Evolutionary conservation across 2,888 invertebrate genomes (phyloP).

Genomic region (Nesidiocoris tenuis): DNA sequence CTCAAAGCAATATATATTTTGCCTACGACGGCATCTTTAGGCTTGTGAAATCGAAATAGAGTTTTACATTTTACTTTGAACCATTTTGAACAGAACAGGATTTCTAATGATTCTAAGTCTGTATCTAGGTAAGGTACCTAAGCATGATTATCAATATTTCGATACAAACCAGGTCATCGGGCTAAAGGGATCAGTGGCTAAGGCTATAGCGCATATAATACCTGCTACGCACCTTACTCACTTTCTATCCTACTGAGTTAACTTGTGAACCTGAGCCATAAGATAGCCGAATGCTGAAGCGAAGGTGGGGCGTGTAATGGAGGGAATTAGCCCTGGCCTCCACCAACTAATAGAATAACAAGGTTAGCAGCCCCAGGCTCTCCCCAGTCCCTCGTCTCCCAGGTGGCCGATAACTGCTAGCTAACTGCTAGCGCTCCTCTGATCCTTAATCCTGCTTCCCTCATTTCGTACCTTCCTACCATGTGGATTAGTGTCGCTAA

Average conservation of each 20-base stretch:
- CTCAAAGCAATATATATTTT: too few relatives aligned
- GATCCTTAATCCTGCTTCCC: constrained; percentile 22
- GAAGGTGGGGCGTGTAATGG: constrained; percentile 15
- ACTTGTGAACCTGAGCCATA: not conserved
- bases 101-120: too few relatives aligned
- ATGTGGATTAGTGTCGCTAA: not conserved
- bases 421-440: constrained; percentile 35
- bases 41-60: too few relatives aligned
- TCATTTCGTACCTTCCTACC: not conserved
- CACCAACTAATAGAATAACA: constrained; percentile 41
- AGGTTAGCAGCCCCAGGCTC: constrained; percentile 32
- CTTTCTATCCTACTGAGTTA: not conserved
- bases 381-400: too few relatives aligned
- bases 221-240: not conserved
- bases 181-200: not conserved
- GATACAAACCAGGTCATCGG: not conserved
- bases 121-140: too few relatives aligned
- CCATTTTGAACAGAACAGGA: too few relatives aligned
- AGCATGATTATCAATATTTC: too few relatives aligned
- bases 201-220: not conserved
- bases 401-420: constrained; percentile 40
- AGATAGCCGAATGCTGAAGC: not conserved
- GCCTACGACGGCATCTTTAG: too few relatives aligned
- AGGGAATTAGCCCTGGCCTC: constrained; percentile 28
- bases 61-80: too few relatives aligned